These are phyloP conservation scores for Dolichotis patagonum DNA, from an alignment of 2,113 vertebrate species.

Conservation along the genomic window DNA sequence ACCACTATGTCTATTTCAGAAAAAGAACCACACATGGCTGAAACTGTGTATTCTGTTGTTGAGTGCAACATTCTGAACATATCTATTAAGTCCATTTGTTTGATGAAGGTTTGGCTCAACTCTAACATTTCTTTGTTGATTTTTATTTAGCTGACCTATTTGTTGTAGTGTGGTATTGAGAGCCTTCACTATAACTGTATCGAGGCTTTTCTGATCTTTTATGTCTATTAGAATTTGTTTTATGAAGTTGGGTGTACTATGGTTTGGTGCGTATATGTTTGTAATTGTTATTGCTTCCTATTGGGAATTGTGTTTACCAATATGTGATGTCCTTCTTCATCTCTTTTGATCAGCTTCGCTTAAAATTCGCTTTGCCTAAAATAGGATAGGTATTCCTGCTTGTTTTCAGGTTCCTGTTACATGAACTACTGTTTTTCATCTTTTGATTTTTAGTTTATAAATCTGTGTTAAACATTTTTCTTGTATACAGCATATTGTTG, in stretches of 20 bases:
- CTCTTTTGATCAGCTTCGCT: no score
- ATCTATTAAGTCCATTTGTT: not conserved
- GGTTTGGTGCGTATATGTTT: not conserved
- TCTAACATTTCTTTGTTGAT: not conserved
- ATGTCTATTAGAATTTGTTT: not conserved
- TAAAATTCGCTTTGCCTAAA: not conserved
- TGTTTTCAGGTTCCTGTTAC: not conserved
- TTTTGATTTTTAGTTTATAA: not conserved
- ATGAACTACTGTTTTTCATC: not conserved
- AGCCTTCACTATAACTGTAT: not conserved
- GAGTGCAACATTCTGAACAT: not conserved
- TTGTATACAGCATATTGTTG: not conserved
- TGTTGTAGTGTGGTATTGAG: not conserved
- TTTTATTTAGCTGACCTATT: not conserved
- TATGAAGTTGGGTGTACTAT: not conserved
- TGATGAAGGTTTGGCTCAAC: not conserved
- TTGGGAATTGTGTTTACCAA: not conserved
- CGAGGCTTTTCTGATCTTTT: not conserved
- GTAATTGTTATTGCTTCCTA: not conserved
- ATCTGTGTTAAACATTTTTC: not conserved
- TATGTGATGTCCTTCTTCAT: not conserved
- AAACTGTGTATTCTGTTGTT: not conserved
- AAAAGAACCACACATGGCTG: not conserved
- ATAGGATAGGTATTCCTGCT: not conserved
- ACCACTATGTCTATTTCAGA: not conserved